A percentile compares a stretch with the other conserved stretches of the same genome.
Conservation (phyloP, 2,797 vertebrate species). For the Clarias pachynema region DNA sequence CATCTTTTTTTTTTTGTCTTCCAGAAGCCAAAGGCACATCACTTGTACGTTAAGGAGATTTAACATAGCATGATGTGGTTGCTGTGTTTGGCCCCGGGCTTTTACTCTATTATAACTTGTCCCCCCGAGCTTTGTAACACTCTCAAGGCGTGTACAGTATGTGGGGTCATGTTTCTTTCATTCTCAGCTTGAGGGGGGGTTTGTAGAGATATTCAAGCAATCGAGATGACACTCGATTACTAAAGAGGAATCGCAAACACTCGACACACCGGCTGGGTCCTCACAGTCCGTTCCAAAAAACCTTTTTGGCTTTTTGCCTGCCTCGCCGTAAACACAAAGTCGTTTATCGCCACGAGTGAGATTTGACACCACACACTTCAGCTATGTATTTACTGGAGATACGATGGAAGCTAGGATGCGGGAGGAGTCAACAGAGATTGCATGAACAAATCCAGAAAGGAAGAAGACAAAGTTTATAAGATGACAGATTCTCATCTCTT, state of each 20-base stretch:
- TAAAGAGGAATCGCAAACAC: not conserved
- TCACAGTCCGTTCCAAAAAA: not conserved
- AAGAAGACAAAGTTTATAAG: not conserved
- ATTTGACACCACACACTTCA: not conserved
- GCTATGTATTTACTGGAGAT: not conserved
- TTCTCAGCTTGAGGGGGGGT: not conserved
- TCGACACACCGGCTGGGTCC: not conserved
- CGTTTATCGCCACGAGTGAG: not conserved
- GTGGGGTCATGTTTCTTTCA: not conserved
- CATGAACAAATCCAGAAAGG: not conserved
- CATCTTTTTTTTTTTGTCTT: not conserved
- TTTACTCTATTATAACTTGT: not conserved
- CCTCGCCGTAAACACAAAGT: not conserved
- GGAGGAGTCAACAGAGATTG: slow-evolving; percentile 5
- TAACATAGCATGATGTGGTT: not conserved
- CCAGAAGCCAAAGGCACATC: not conserved
- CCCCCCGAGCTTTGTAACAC: not conserved
- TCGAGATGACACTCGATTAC: not conserved
- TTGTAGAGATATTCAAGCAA: not conserved
- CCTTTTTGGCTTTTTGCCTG: not conserved
- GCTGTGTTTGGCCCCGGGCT: not conserved
- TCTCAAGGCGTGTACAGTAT: not conserved
- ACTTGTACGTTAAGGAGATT: not conserved
- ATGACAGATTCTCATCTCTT: not conserved
- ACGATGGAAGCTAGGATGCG: not conserved